Percentiles rank a stretch among this genome's conserved stretches.
Conservation (phyloP, 2,888 invertebrate genomes). For the Macrosiphum euphorbiae region DNA sequence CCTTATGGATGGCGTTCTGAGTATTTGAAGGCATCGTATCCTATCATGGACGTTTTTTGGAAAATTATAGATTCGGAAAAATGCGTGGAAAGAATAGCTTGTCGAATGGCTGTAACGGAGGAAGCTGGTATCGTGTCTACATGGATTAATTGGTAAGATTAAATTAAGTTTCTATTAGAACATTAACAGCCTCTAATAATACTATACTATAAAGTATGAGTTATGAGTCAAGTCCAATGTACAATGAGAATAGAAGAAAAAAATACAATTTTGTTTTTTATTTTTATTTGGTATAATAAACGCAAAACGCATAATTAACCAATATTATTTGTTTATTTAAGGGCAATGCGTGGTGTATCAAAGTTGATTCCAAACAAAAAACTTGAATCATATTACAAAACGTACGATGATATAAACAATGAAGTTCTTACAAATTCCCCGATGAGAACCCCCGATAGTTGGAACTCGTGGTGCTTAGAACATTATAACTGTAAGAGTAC, state of each 20-base stretch:
- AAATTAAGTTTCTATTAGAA: neutral
- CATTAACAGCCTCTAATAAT: neutral
- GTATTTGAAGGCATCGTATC: neutral
- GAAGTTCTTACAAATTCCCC: neutral
- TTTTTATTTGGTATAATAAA: neutral
- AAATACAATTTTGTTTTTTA: neutral
- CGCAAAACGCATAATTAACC: neutral
- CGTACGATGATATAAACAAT: neutral
- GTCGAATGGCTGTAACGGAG: slow-evolving; percentile 67
- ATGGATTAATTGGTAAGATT: slow-evolving; percentile 65
- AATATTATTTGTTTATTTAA: neutral
- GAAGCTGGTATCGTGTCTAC: slow-evolving; percentile 43
- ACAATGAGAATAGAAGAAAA: neutral
- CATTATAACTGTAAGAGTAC: neutral
- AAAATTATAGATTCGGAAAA: slow-evolving; percentile 62
- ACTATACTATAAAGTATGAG: too few species aligned
- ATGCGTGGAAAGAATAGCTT: slow-evolving; percentile 67
- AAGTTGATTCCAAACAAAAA: slow-evolving; percentile 10
- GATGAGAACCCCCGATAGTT: neutral
- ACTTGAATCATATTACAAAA: slow-evolving; percentile 7
- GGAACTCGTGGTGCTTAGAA: neutral
- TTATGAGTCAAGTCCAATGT: neutral
- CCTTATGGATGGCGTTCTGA: neutral
- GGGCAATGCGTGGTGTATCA: slow-evolving; percentile 13
- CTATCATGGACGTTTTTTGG: neutral